Conservation (phyloP, 2,113 vertebrate genomes). For the Scomber colias region DNA sequence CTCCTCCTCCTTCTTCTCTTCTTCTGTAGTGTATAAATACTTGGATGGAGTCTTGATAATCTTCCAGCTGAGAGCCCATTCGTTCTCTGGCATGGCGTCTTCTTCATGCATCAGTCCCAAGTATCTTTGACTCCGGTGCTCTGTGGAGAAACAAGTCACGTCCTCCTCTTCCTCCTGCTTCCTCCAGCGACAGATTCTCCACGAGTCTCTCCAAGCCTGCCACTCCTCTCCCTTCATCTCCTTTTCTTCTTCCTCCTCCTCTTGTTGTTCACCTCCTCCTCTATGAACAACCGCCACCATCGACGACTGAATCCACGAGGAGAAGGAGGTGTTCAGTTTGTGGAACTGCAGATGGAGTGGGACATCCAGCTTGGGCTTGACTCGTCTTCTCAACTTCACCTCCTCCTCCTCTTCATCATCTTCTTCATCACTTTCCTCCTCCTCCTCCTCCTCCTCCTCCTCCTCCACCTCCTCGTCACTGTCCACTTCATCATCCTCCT, state of each 20-base stretch:
- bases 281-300: constrained; percentile 59
- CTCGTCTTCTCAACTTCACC: neutral
- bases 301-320: constrained; percentile 68
- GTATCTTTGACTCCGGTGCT: constrained; percentile 42
- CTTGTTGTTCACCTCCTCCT: neutral
- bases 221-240: constrained; percentile 12
- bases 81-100: neutral
- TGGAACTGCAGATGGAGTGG: constrained; percentile 76
- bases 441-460: neutral
- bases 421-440: neutral
- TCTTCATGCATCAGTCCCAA: neutral
- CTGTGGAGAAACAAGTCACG: constrained; percentile 61
- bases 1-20: no score
- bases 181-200: constrained; percentile 67
- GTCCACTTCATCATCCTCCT: neutral
- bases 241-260: constrained; percentile 3
- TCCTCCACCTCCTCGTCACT: neutral
- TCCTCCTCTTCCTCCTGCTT: constrained; percentile 4
- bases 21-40: no score
- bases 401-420: neutral
- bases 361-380: neutral
- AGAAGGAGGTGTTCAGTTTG: constrained; percentile 48
- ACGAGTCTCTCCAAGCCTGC: constrained; percentile 70
- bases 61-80: constrained; percentile 73
- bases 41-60: neutral